A percentile compares a stretch with the other conserved stretches of the same genome.
phyloP scores from a whole-genome alignment of 2,113 vertebrate species.

The Brachypteracias leptosomus region DNA sequence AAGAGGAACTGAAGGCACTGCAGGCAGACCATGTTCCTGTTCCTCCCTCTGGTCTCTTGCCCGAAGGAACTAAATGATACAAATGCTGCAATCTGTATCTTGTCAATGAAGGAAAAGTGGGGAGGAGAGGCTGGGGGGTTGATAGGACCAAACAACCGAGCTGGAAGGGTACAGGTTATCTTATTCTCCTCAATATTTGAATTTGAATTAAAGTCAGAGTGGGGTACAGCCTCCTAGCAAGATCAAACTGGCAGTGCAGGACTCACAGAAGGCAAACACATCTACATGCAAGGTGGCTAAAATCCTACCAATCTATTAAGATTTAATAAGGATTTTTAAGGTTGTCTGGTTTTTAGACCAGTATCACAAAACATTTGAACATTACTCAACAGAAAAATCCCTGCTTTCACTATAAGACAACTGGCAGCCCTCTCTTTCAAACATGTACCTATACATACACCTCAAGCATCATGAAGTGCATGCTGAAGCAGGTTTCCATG shows the following conservation, averaged over 20 bases:
- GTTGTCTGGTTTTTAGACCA: neutral
- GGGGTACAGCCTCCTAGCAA: neutral
- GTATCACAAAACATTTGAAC: neutral
- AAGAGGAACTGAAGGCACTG: neutral
- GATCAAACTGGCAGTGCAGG: neutral
- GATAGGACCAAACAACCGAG: neutral
- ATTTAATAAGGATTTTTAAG: neutral
- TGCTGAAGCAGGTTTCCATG: neutral
- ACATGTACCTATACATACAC: neutral
- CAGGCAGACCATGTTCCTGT: neutral
- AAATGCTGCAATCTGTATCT: neutral
- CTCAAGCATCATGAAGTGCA: neutral
- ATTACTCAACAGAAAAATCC: neutral
- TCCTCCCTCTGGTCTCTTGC: neutral
- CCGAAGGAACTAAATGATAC: neutral
- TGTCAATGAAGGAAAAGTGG: neutral
- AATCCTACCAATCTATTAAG: neutral
- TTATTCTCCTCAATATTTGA: neutral
- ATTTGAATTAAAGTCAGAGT: neutral
- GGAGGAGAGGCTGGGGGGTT: neutral
- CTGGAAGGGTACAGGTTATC: neutral
- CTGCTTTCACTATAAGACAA: neutral
- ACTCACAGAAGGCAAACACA: neutral
- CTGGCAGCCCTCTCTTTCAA: neutral
- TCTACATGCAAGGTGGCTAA: neutral